A percentile compares a stretch with the other conserved stretches of the same genome.
Conservation (phyloP, 2,888 invertebrate genomes). For the Andrena praecox region DNA sequence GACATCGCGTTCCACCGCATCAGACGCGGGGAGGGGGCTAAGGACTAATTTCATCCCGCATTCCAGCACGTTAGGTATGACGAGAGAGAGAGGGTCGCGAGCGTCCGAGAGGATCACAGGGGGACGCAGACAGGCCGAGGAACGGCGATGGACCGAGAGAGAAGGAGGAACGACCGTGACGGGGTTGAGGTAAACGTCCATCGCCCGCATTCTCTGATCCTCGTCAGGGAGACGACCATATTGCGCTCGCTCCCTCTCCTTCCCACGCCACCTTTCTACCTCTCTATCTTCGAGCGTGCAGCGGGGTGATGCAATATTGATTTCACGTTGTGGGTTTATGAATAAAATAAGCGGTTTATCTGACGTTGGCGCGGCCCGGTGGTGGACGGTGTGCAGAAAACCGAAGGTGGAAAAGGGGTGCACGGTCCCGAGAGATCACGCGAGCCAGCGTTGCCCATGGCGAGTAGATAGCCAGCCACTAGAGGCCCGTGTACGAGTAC, state of each 20-base stretch:
- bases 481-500: constrained; percentile 1
- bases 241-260: constrained; percentile 51
- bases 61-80: constrained; percentile 67
- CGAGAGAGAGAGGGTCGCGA: constrained; percentile 12
- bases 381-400: constrained; percentile 57
- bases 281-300: constrained; percentile 36
- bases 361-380: constrained; percentile 56
- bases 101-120: constrained; percentile 20
- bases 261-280: neutral
- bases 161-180: constrained; percentile 29
- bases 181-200: constrained; percentile 69
- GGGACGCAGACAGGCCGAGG: constrained; percentile 15
- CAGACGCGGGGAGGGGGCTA: constrained; percentile 57
- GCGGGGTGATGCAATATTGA: constrained; percentile 74
- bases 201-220: constrained; percentile 71
- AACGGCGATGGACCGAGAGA: constrained; percentile 16
- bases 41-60: constrained; percentile 73
- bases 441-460: constrained; percentile 72
- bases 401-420: constrained; percentile 56
- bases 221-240: constrained; percentile 60
- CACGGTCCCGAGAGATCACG: constrained; percentile 71
- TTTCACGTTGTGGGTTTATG: constrained; percentile 77
- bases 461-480: constrained; percentile 66
- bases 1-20: constrained; percentile 67
- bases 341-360: constrained; percentile 81